A percentile compares a stretch with the other conserved stretches of the same genome.
Conservation (phyloP, 2,888 invertebrate species). For the Stramonita haemastoma region DNA sequence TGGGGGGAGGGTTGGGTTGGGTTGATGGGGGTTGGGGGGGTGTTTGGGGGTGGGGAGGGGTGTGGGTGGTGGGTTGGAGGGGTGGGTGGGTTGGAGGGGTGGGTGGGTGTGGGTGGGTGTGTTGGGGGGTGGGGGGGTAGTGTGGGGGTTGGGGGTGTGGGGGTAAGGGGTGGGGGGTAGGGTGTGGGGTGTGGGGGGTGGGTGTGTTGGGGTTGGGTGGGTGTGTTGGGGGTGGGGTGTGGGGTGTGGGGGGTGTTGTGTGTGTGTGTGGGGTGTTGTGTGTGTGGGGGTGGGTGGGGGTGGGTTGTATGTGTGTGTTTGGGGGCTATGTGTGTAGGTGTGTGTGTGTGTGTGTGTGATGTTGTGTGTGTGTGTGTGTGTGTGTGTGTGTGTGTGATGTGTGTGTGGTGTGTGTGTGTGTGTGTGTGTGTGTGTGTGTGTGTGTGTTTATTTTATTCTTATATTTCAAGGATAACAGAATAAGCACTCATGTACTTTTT, state of each 20-base stretch:
- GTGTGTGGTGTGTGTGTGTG: no score
- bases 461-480: no score
- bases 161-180: no score
- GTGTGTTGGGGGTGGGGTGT: neutral
- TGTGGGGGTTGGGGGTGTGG: no score
- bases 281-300: neutral
- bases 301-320: neutral
- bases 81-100: neutral
- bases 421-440: no score
- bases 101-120: slow-evolving; percentile 64
- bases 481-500: no score
- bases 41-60: neutral
- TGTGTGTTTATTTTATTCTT: no score
- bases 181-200: no score
- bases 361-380: neutral
- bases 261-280: neutral
- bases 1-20: no score
- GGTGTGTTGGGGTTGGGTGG: no score
- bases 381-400: neutral
- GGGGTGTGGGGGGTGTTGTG: neutral
- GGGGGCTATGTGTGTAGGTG: no score
- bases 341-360: no score
- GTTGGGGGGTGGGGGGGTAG: neutral
- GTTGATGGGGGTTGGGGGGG: neutral
- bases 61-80: neutral